phyloP scores from a whole-genome alignment of 2,113 vertebrate species.

The Cyanocitta stelleri region DNA sequence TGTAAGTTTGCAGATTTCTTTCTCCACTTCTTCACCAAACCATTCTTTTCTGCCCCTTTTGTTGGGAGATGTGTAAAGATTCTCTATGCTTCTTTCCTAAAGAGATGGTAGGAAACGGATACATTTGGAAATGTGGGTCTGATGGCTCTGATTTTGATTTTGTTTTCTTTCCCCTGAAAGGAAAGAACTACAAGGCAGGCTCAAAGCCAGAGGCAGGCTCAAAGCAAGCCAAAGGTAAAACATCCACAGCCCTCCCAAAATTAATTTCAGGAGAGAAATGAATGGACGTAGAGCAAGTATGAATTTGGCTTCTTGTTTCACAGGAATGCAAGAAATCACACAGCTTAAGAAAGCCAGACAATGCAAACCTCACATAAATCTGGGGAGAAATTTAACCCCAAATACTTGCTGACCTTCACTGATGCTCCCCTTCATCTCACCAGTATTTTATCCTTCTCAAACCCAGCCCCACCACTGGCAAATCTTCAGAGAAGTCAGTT shows the following conservation, averaged over 20 bases:
- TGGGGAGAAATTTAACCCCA: not conserved
- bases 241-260: not conserved
- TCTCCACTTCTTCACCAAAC: not conserved
- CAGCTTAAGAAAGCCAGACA: not conserved
- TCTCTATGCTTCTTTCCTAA: not conserved
- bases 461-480: conserved; percentile 3
- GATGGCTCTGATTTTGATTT: not conserved
- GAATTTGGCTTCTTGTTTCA: not conserved
- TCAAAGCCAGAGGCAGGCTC: not conserved
- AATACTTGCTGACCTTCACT: not conserved
- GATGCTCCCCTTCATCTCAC: not conserved
- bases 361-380: not conserved
- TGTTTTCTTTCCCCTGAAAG: not conserved
- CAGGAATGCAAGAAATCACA: conserved; percentile 7
- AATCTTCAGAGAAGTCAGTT: conserved; percentile 14
- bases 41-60: not conserved
- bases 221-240: not conserved
- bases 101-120: not conserved
- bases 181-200: not conserved
- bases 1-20: not conserved
- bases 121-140: not conserved
- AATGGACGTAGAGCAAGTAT: not conserved
- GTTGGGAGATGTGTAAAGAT: not conserved
- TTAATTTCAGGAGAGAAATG: not conserved
- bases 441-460: not conserved